Base-by-base conservation (phyloP, 2,888 invertebrate genomes). In the Epiblema foenella region DNA sequence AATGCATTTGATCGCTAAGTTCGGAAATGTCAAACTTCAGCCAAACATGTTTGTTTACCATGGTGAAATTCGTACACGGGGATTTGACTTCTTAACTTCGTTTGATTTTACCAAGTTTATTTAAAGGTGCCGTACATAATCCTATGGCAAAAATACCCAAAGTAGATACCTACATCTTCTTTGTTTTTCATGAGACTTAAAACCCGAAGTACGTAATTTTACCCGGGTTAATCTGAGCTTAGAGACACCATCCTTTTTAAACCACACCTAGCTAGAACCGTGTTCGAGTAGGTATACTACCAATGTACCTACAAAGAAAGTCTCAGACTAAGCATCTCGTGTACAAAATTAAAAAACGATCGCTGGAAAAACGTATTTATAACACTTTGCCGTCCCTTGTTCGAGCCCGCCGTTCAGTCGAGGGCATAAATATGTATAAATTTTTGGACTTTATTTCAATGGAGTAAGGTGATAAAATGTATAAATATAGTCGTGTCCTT, bases 311-410 rank as follows among this genome's bases (percentile, higher is more conserved):
- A 46, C 24, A 20, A 24, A 59, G 42, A 9, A 17, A 33, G 33
- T 17, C 12, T 33, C 51, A 15, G 20, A 54, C 24, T 62, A 33
- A 51, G 51, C 17, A 63, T 18, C 62, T 49, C 18, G 18, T 7
- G 18, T 51, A 17, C 29, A 51, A 63, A 51, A 33, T 51, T 63
- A 17, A 63, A 51, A 51, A 51, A 33, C 33, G 24, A 59, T 42
- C 42, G 24, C n/a, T 10, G 12, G 24, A 15, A 39, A 58, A 49
- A 57, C 56, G 54, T 63, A 46, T 54, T 42, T 58, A 58, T 64
- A 69, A 29, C 63, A 64, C 63, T 68, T n/a, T n/a, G 7, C 52
- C 42, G 70, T 51, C 70, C 59, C 60, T 51, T 18, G 64, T n/a
- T 15, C 60, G 51, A 57, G 52, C 46, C n/a, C 46, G 46, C 69